Percentiles rank a stretch among this genome's conserved stretches.
Conservation (phyloP, 2,113 vertebrate species). For the Arenaria interpres region DNA sequence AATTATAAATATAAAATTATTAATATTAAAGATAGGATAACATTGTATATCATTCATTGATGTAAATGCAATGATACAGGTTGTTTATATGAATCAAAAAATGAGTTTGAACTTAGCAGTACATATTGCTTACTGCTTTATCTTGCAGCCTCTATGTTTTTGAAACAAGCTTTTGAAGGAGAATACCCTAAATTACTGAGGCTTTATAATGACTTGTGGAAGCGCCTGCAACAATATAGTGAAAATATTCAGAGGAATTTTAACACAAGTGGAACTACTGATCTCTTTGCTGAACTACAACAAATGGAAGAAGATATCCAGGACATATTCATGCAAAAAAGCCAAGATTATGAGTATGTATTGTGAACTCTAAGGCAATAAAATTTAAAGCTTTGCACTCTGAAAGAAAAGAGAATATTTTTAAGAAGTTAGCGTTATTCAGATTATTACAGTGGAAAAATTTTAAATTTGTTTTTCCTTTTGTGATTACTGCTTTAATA, state of each 20-base stretch:
- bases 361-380: neutral
- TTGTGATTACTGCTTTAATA: neutral
- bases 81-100: neutral
- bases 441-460: neutral
- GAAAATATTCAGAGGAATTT: conserved; percentile 85
- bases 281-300: conserved; percentile 77
- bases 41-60: neutral
- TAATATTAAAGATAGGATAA: neutral
- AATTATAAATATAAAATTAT: neutral
- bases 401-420: neutral
- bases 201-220: conserved; percentile 96
- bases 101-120: neutral
- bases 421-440: neutral
- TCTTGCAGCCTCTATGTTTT: conserved; percentile 86
- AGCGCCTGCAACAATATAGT: conserved; percentile 92
- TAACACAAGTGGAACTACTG: conserved; percentile 70
- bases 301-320: conserved; percentile 81
- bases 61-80: neutral
- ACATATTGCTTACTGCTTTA: neutral
- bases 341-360: conserved; percentile 89
- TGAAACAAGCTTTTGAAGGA: conserved; percentile 97
- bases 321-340: conserved; percentile 85
- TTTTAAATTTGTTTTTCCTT: neutral
- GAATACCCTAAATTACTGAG: conserved; percentile 94
- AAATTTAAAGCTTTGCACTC: neutral